Base-by-base conservation (phyloP, 2,113 vertebrate species). In the Aegithalos caudatus region DNA sequence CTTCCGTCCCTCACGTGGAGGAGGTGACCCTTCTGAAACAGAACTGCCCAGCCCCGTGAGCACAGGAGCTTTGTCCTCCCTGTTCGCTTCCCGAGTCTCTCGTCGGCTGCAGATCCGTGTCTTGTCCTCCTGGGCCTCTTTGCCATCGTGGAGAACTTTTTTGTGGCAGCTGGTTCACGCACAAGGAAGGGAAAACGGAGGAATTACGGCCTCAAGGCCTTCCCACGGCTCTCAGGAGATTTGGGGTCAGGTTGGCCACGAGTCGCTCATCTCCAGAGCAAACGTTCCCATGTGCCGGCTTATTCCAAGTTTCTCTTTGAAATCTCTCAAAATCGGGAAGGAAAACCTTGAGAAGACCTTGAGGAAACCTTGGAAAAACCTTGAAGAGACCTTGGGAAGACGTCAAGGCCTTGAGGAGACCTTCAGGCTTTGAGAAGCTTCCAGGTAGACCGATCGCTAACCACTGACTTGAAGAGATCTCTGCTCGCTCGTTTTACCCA, bases 241-340 rank as follows among this genome's bases (percentile, higher is more conserved):
- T 37, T 20, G 62, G 47, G 31, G 44, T 21, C 57, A 2, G 10
- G 51, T 31, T 25, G 72, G 15, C 31, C 54, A 5, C 18, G 2
- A 27, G 66, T 42, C 1, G 2, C 76, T 83, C 1, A 0, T 64
- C 69, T 54, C 50, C 1, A 12, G 65, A 79, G 74, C 35, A 25
- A 37, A 37, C 0, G 1, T 27, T 45, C 73, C 71, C 6, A 0
- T 35, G 2, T 5, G 27, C 37, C 5, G 2, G 17, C 37, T n/a
- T 8, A 6, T 27, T 47, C 81, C 64, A 22, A 10, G 14, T 4
- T 81, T 47, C 47, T 35, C 65, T 31, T 42, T 7, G 51, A 74
- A 66, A 58, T 50, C 31, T 27, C 70, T 60, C 82, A 24, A 54
- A 66, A 47, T 42, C 81, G 65, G 12, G 54, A 80, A 65, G 50